These are phyloP conservation scores for Platysteira castanea DNA, from an alignment of 2,113 vertebrate species.

Conservation along the genomic window DNA sequence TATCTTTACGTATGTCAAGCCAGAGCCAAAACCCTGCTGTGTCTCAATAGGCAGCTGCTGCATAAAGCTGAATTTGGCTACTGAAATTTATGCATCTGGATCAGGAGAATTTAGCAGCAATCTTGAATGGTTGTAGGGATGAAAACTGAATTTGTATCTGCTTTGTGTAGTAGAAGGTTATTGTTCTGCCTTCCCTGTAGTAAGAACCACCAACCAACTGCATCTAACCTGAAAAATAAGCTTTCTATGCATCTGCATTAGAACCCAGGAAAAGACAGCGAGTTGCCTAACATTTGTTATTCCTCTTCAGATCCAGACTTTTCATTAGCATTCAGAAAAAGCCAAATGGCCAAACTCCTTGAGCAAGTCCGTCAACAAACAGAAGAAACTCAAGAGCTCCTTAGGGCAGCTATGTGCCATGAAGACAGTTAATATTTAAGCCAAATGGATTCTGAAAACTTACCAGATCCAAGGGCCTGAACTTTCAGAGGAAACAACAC, in stretches of 20 bases:
- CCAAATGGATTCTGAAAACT: neutral
- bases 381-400: conserved; percentile 67
- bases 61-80: neutral
- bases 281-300: neutral
- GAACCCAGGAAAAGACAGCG: neutral
- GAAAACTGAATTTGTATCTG: neutral
- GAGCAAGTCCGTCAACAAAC: conserved; percentile 61
- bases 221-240: neutral
- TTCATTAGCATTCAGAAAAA: conserved; percentile 42
- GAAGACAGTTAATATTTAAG: conserved; percentile 25
- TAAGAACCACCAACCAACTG: neutral
- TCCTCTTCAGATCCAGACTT: conserved; percentile 63
- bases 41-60: neutral
- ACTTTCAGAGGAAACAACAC: neutral
- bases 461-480: neutral
- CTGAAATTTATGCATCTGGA: neutral
- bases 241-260: neutral
- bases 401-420: conserved; percentile 26
- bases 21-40: neutral
- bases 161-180: neutral
- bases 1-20: neutral
- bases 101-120: neutral
- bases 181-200: neutral
- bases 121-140: neutral
- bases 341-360: conserved; percentile 53